These are phyloP conservation scores for Spinibarbus caldwelli DNA, from an alignment of 2,797 vertebrate genomes.

Conservation along the genomic window DNA sequence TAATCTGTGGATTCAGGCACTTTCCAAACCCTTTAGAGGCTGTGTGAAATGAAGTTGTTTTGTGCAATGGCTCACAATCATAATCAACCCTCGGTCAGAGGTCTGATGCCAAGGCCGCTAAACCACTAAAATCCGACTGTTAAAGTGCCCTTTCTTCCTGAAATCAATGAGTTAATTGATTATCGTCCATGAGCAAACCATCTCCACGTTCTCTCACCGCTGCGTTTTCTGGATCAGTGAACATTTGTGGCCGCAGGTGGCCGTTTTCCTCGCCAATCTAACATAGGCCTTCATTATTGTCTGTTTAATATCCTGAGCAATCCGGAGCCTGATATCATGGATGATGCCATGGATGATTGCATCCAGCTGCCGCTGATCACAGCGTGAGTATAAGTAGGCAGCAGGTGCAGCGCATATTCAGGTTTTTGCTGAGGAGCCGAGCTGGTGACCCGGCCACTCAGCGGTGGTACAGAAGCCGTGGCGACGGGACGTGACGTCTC, in stretches of 20 bases:
- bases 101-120: not conserved
- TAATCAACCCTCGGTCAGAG: slow-evolving; percentile 2
- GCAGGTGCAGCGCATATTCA: too few relatives aligned
- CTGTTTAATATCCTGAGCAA: slow-evolving; percentile 43
- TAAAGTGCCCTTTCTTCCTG: not conserved
- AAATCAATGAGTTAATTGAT: slow-evolving; percentile 27
- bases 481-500: too few relatives aligned
- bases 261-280: not conserved
- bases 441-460: too few relatives aligned
- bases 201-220: not conserved
- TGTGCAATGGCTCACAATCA: not conserved
- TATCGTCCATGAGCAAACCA: not conserved
- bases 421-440: too few relatives aligned
- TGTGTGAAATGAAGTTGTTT: slow-evolving; percentile 15
- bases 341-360: too few relatives aligned
- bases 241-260: slow-evolving; percentile 24
- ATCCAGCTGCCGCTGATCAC: too few relatives aligned
- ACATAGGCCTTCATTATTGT: slow-evolving; percentile 20
- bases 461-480: too few relatives aligned
- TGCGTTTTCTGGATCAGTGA: not conserved
- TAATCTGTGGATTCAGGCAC: slow-evolving; percentile 5
- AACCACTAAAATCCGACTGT: not conserved
- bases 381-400: too few relatives aligned
- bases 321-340: not conserved
- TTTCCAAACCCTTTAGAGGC: slow-evolving; percentile 19